Conservation (phyloP, 2,888 invertebrate species). For the Chalcosyrphus nemorum region DNA sequence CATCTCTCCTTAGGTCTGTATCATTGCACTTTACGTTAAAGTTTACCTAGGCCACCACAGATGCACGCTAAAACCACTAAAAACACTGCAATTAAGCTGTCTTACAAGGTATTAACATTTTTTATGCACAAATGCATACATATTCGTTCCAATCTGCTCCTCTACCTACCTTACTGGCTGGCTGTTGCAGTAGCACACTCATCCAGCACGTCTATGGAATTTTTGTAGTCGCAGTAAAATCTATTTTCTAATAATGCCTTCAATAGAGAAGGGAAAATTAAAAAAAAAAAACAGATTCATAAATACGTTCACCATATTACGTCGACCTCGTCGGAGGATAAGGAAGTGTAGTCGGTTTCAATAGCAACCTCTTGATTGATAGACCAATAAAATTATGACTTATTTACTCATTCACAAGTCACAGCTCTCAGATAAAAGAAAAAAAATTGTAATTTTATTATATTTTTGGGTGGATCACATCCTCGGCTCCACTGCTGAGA, state of each 20-base stretch:
- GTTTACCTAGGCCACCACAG: slow-evolving; percentile 18
- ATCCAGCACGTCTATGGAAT: slow-evolving; percentile 6
- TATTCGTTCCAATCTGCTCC: background rate
- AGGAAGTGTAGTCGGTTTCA: background rate
- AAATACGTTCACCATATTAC: slow-evolving; percentile 18
- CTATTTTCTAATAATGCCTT: slow-evolving; percentile 16
- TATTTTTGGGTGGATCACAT: background rate
- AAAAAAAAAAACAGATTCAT: no score
- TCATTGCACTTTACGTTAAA: slow-evolving; percentile 11
- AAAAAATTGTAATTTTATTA: background rate
- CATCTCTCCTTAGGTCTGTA: background rate
- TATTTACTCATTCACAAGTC: slow-evolving; percentile 26
- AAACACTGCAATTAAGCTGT: slow-evolving; percentile 64
- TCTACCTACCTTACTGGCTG: background rate
- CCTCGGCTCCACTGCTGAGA: background rate
- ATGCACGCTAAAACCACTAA: slow-evolving; percentile 25
- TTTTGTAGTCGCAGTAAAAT: slow-evolving; percentile 24
- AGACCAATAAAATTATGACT: slow-evolving; percentile 46
- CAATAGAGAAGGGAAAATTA: background rate
- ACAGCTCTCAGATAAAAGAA: slow-evolving; percentile 28
- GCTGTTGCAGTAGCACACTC: background rate
- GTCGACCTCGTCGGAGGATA: background rate
- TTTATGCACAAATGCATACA: slow-evolving; percentile 31
- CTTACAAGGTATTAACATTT: slow-evolving; percentile 24
- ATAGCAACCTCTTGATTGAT: slow-evolving; percentile 43